These are phyloP conservation scores for Euphydryas editha DNA, from an alignment of 2,888 invertebrate genomes.

Conservation along the genomic window DNA sequence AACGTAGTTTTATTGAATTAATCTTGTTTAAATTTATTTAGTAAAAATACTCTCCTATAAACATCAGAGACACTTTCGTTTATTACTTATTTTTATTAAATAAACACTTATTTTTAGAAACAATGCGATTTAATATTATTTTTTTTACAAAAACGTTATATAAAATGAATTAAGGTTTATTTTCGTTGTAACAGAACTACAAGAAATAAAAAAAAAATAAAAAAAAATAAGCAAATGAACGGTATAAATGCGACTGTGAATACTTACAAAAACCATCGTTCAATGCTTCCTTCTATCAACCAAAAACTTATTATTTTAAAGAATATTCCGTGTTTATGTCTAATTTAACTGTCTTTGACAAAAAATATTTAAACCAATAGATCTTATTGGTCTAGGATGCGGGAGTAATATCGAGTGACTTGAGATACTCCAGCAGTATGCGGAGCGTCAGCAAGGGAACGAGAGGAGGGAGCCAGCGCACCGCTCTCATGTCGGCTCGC, in stretches of 20 bases:
- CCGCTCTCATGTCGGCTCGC: slow-evolving; percentile 53
- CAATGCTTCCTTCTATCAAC: slow-evolving; percentile 57
- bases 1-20: not conserved
- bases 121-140: not conserved
- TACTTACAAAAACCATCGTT: slow-evolving; percentile 66
- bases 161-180: not conserved
- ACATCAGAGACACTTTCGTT: not conserved
- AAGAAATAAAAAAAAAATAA: not conserved
- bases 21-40: not conserved
- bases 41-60: not conserved
- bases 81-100: not conserved
- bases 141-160: not conserved
- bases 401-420: slow-evolving; percentile 63
- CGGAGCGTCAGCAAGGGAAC: slow-evolving; percentile 70
- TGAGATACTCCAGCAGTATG: slow-evolving; percentile 72
- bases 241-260: slow-evolving; percentile 31
- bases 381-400: slow-evolving; percentile 45
- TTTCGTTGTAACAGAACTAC: not conserved
- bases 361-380: slow-evolving; percentile 27
- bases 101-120: not conserved
- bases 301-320: slow-evolving; percentile 46
- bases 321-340: slow-evolving; percentile 46
- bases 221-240: slow-evolving; percentile 9
- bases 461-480: slow-evolving; percentile 60
- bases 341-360: slow-evolving; percentile 52